Base-by-base conservation (phyloP, 1,140 invertebrate species). In the Trichonephila clavata region DNA sequence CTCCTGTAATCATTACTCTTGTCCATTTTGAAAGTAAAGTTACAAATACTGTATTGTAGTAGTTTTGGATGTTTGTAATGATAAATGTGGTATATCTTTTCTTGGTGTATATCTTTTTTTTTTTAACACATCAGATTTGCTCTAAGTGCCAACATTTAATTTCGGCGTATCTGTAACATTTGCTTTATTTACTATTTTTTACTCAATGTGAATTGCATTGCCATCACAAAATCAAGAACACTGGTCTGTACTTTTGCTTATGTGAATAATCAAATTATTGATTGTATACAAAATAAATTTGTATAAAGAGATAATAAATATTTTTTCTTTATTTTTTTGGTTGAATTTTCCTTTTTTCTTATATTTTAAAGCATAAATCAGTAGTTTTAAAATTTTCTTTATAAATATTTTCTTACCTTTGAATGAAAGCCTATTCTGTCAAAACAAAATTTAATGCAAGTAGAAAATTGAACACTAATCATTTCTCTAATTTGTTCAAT, bases 231-330 rank as follows among this genome's bases (percentile, higher is more conserved):
- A 57, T n/a, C 20, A 63, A 39, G 43, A 87, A 87, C 63, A 27
- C 24, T 87, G 50, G 63, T 27, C 60, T 63, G 39, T 27, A 63
- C 24, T 20, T 27, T 63, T 87, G 86, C 86, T 87, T 87, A 63
- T 87, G 60, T 87, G 60, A 87, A 87, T 87, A 63, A 87, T n/a
- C 13, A 87, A 63, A 5, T 60, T 87, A 63, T 87, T 87, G 60
- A 87, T 87, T 87, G 60, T 87, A 87, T 87, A 87, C 86, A 32
- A 63, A 87, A 87, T 83, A 83, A 20, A 83, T 87, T 87, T 87
- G 86, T 87, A 87, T 39, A 87, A 87, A 87, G n/a, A 86, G 60
- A 87, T 65, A 87, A 87, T 87, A 87, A 87, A 87, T 84, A 87
- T 87, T 39, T 87, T 87, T 61, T 87, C 50, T 39, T 87, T 60